A percentile compares a stretch with the other conserved stretches of the same genome.
Conservation (phyloP, 2,797 vertebrate species). For the Fistularia tabacaria region DNA sequence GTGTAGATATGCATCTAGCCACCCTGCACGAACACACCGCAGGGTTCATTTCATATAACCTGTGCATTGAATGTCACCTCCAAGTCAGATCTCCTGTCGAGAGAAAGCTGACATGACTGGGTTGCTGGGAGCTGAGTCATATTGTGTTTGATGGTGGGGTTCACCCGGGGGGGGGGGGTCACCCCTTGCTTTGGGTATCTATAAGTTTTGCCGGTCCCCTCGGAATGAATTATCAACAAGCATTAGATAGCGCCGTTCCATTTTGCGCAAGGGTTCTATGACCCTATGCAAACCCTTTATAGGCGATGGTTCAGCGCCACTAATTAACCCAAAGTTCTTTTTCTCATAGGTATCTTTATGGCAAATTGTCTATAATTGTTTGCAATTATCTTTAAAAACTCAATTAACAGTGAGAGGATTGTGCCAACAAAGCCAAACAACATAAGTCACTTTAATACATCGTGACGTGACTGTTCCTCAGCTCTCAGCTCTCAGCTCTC, state of each 20-base stretch:
- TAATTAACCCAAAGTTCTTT: slow-evolving; percentile 34
- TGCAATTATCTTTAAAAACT: slow-evolving; percentile 36
- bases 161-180: too few species aligned
- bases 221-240: slow-evolving; percentile 19
- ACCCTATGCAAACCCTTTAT: slow-evolving; percentile 38
- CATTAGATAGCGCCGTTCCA: slow-evolving; percentile 24
- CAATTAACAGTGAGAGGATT: slow-evolving; percentile 27
- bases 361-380: neutral
- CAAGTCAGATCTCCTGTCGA: neutral
- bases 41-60: too few species aligned
- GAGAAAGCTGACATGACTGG: slow-evolving; percentile 8
- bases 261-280: slow-evolving; percentile 44
- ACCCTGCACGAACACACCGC: too few species aligned
- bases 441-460: slow-evolving; percentile 23
- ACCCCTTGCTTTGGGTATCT: too few species aligned
- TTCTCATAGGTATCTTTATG: slow-evolving; percentile 23
- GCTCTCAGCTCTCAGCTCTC: slow-evolving; percentile 5
- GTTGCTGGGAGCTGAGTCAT: neutral
- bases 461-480: slow-evolving; percentile 20
- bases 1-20: too few species aligned
- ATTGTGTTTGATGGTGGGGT: too few species aligned
- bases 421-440: slow-evolving; percentile 8
- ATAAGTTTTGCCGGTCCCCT: neutral
- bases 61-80: too few species aligned
- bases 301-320: slow-evolving; percentile 21